Percentiles rank a stretch among this genome's conserved stretches.
Conservation (phyloP, 2,797 vertebrate genomes). For the Spizella passerina region DNA sequence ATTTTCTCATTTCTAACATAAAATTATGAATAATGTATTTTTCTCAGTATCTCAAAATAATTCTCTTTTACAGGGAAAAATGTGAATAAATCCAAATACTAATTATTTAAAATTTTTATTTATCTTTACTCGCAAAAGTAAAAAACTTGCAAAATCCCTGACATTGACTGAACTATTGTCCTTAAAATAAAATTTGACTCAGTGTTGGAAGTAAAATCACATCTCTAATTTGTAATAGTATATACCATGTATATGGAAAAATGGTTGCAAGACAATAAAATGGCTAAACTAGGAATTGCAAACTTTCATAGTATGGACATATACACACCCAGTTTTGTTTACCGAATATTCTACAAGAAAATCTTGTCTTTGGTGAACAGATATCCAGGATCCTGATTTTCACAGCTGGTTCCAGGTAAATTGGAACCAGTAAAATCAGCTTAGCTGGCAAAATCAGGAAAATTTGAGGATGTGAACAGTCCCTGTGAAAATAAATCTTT, state of each 20-base stretch:
- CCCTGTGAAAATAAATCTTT: neutral
- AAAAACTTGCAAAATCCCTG: neutral
- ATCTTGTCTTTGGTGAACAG: neutral
- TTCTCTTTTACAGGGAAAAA: constrained; percentile 5
- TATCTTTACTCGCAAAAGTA: neutral
- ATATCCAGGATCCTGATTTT: neutral
- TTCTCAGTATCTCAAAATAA: constrained; percentile 29
- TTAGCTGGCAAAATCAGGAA: neutral
- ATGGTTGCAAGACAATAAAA: neutral
- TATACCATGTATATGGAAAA: neutral
- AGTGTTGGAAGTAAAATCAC: neutral
- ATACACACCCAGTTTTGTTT: neutral
- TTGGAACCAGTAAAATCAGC: neutral
- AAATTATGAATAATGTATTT: constrained; percentile 58
- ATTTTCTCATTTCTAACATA: constrained; percentile 27
- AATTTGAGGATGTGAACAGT: neutral
- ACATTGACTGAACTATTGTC: neutral
- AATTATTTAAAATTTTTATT: constrained; percentile 10
- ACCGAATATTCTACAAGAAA: neutral
- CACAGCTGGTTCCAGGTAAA: neutral
- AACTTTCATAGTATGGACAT: neutral
- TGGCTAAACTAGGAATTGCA: neutral
- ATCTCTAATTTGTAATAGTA: neutral
- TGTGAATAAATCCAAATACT: neutral
- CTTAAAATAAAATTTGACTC: neutral